Conservation (phyloP, 2,113 vertebrate genomes). For the Paracanthobrama guichenoti region DNA sequence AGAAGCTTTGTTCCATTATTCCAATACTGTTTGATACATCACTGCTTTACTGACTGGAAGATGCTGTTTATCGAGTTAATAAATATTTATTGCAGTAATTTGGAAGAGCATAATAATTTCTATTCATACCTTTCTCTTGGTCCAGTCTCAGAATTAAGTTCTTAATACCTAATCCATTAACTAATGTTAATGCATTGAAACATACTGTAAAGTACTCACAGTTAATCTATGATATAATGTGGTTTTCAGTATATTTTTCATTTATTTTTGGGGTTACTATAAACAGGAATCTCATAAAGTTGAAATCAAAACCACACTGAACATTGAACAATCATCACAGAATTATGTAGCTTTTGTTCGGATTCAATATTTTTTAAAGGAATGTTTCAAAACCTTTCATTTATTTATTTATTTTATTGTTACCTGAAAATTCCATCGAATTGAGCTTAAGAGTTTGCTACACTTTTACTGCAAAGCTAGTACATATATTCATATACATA, state of each 20-base stretch:
- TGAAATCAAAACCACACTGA: background rate
- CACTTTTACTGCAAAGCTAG: background rate
- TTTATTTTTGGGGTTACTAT: background rate
- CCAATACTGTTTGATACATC: background rate
- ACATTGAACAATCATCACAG: background rate
- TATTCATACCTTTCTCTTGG: background rate
- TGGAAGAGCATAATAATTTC: background rate
- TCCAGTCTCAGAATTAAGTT: background rate
- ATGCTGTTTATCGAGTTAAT: background rate
- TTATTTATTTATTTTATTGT: background rate
- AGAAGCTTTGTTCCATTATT: constrained; percentile 1
- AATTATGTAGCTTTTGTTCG: too few relatives aligned
- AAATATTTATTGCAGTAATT: background rate
- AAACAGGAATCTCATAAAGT: background rate
- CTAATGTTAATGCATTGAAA: background rate
- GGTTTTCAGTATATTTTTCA: background rate
- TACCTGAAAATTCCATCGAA: background rate
- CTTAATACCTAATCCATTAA: too few relatives aligned
- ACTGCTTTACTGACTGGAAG: constrained; percentile 11
- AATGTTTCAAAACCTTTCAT: background rate
- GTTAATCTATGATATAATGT: background rate
- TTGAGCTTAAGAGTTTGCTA: background rate
- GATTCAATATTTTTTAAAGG: background rate
- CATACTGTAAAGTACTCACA: background rate
- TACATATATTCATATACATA: background rate